A percentile compares a stretch with the other conserved stretches of the same genome.
Evolutionary conservation across 2,113 vertebrate genomes (phyloP).

Genomic region (Scomber japonicus): DNA sequence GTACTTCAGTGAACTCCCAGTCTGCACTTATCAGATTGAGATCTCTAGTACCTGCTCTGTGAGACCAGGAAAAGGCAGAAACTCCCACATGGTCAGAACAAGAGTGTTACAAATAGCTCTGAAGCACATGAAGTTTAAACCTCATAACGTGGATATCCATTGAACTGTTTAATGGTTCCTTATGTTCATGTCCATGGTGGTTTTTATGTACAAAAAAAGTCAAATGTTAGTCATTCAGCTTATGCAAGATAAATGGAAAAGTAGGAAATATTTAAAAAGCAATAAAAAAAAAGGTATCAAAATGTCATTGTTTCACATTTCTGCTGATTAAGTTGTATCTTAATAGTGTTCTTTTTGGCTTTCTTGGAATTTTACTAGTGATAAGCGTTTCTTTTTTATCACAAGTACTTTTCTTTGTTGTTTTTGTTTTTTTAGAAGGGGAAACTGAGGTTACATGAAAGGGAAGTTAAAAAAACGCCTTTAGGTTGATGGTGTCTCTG

Average conservation of each 20-base stretch:
- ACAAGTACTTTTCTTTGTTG: not conserved
- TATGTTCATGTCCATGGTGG: too few relatives aligned
- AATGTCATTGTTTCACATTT: not conserved
- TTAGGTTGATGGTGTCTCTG: constrained; percentile 20
- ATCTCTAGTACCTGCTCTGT: constrained; percentile 56
- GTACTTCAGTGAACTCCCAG: constrained; percentile 55
- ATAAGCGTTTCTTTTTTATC: not conserved
- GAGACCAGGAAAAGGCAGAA: constrained; percentile 65
- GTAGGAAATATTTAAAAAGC: too few relatives aligned
- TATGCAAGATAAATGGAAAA: too few relatives aligned
- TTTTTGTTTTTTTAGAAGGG: constrained; percentile 2
- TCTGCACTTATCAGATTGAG: constrained; percentile 62
- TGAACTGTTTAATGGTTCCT: not conserved
- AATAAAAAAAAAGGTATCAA: too few relatives aligned
- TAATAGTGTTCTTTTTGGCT: too few relatives aligned
- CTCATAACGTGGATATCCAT: not conserved
- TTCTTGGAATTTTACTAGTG: not conserved
- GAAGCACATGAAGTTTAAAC: not conserved
- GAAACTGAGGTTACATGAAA: not conserved
- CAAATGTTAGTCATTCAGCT: too few relatives aligned
- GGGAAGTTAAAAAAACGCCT: constrained; percentile 28
- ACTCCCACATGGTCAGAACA: constrained; percentile 60
- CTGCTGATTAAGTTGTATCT: not conserved
- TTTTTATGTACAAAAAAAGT: too few relatives aligned
- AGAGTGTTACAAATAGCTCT: constrained; percentile 2